A percentile compares a stretch with the other conserved stretches of the same genome.
These are phyloP conservation scores for Clarias laeviceps DNA, from an alignment of 2,797 vertebrate genomes.

Conservation along the genomic window DNA sequence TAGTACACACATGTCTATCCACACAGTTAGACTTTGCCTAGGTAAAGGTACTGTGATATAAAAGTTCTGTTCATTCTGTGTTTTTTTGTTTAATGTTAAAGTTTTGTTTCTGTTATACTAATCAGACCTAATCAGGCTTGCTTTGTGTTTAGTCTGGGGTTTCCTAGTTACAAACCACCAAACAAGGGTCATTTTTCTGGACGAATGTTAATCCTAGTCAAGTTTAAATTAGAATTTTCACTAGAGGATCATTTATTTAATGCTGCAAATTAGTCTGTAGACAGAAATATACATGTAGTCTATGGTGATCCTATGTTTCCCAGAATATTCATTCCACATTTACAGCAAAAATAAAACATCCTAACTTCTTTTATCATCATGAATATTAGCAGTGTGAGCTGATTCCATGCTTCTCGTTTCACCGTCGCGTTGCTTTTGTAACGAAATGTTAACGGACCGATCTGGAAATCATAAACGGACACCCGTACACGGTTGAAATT, in stretches of 20 bases:
- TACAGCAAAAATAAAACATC: background rate
- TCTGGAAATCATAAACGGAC: slow-evolving; percentile 12
- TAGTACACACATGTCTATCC: background rate
- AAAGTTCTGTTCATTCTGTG: background rate
- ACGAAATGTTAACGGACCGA: background rate
- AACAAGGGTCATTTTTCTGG: slow-evolving; percentile 16
- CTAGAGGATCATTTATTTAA: slow-evolving; percentile 14
- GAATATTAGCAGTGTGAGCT: background rate
- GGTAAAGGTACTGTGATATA: background rate
- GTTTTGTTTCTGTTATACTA: slow-evolving; percentile 32
- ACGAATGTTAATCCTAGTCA: slow-evolving; percentile 19
- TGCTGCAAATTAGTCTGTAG: slow-evolving; percentile 17
- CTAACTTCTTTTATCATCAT: background rate
- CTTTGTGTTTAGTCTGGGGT: slow-evolving; percentile 27
- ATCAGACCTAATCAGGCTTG: slow-evolving; percentile 28
- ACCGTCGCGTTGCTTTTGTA: background rate
- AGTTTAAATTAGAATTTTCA: slow-evolving; percentile 5
- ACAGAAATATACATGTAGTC: slow-evolving; percentile 7
- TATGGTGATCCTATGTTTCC: slow-evolving; percentile 12
- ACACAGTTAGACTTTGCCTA: background rate
- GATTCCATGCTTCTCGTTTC: background rate
- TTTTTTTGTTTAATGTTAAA: background rate
- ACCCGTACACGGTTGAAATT: slow-evolving; percentile 10
- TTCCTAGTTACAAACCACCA: slow-evolving; percentile 31
- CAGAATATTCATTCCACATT: slow-evolving; percentile 15